Conservation (phyloP, 2,888 invertebrate species). For the Tachina lurida region DNA sequence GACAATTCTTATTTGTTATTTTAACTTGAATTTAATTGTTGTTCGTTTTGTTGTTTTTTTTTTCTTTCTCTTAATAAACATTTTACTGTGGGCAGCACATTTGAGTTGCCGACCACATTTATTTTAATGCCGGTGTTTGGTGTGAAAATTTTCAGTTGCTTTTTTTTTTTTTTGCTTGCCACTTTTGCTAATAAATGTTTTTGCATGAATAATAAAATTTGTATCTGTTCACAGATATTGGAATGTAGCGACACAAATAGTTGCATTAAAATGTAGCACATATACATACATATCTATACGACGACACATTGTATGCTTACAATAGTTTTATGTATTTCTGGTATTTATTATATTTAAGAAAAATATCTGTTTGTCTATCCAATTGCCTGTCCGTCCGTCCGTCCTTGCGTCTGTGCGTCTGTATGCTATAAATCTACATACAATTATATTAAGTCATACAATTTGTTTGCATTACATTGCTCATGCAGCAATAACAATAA, state of each 20-base stretch:
- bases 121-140: slow-evolving; percentile 60
- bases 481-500: slow-evolving; percentile 39
- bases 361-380: neutral
- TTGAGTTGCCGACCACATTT: slow-evolving; percentile 50
- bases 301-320: slow-evolving; percentile 10
- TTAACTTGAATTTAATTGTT: neutral
- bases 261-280: slow-evolving; percentile 62
- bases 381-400: no score
- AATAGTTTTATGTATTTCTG: slow-evolving; percentile 51
- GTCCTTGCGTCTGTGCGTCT: neutral
- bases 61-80: slow-evolving; percentile 8
- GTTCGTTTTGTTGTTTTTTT: neutral
- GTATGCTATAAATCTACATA: slow-evolving; percentile 29
- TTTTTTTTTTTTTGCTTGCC: slow-evolving; percentile 10
- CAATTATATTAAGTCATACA: slow-evolving; percentile 58
- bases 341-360: slow-evolving; percentile 61
- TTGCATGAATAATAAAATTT: slow-evolving; percentile 50
- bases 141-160: slow-evolving; percentile 57
- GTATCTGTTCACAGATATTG: slow-evolving; percentile 53
- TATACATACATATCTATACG: slow-evolving; percentile 14
- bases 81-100: slow-evolving; percentile 49
- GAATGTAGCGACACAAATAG: slow-evolving; percentile 71
- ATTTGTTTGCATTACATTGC: slow-evolving; percentile 57
- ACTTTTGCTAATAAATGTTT: slow-evolving; percentile 13
- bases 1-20: slow-evolving; percentile 3